Evolutionary conservation across 2,888 invertebrate species (phyloP).

Genomic region (Luperina testacea): DNA sequence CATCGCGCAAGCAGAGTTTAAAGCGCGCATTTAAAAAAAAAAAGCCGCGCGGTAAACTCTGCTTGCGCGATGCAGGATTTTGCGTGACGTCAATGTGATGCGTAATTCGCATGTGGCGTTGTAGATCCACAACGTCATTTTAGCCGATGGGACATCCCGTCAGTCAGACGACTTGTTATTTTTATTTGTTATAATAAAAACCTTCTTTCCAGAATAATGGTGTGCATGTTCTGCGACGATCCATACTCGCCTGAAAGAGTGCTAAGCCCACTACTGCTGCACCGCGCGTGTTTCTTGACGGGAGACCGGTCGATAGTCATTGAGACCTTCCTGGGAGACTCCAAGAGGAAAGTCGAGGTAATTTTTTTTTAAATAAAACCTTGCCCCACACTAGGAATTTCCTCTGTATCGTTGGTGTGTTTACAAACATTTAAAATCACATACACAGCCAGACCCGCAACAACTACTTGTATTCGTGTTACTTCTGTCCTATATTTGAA

Average conservation of each 20-base stretch:
- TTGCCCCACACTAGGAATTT: no score
- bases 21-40: no score
- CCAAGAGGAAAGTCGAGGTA: conserved; percentile 95
- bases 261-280: conserved; percentile 95
- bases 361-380: no score
- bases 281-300: conserved; percentile 96
- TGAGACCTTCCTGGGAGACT: conserved; percentile 97
- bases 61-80: no score
- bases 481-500: neutral
- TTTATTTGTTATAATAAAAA: neutral
- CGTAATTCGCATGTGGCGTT: no score
- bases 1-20: no score
- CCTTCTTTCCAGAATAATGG: conserved; percentile 92
- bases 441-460: no score
- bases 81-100: no score
- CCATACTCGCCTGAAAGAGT: conserved; percentile 97
- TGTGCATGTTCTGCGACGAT: conserved; percentile 99
- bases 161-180: neutral
- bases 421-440: no score
- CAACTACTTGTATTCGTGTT: neutral
- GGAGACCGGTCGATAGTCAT: conserved; percentile 96
- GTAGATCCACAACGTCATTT: neutral
- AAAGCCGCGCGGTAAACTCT: neutral
- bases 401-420: no score
- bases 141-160: no score